Conservation (phyloP, 2,888 invertebrate species). For the Diplazon laetatorius region DNA sequence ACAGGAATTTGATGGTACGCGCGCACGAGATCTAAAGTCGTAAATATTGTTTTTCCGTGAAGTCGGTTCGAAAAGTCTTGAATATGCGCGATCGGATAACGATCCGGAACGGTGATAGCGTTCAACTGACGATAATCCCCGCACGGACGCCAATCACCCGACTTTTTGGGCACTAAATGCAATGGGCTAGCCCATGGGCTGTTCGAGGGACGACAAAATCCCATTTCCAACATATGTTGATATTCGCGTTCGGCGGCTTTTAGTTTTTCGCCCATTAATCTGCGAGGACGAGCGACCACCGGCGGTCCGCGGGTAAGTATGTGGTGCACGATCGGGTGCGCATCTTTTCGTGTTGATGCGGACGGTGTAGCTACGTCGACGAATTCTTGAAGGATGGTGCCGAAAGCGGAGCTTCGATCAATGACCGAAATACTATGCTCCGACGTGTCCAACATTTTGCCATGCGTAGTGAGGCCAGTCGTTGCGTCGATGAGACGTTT, state of each 20-base stretch:
- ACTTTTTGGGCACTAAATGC: conserved; percentile 21
- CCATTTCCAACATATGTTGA: conserved; percentile 20
- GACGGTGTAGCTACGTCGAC: not conserved
- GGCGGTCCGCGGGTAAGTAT: conserved; percentile 31
- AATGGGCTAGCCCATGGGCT: conserved; percentile 40
- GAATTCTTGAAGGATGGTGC: no score
- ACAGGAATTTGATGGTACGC: conserved; percentile 53
- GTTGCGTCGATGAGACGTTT: not conserved
- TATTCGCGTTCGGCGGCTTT: conserved; percentile 5
- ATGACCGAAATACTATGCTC: no score
- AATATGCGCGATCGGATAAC: conserved; percentile 25
- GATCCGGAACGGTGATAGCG: not conserved
- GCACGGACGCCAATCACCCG: conserved; percentile 45
- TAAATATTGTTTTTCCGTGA: conserved; percentile 41
- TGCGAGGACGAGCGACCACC: conserved; percentile 1
- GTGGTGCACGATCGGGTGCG: conserved; percentile 52
- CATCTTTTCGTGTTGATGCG: not conserved
- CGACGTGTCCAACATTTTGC: no score
- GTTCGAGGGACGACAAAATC: conserved; percentile 19
- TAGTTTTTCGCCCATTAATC: conserved; percentile 6
- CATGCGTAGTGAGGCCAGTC: not conserved
- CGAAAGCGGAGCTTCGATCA: no score
- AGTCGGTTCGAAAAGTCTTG: conserved; percentile 60
- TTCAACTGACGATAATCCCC: conserved; percentile 36
- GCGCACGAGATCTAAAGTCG: conserved; percentile 45